Evolutionary conservation across 2,888 invertebrate genomes (phyloP), one percentile per base, ranked within the genome.

Genomic region (Tineola bisselliella): DNA sequence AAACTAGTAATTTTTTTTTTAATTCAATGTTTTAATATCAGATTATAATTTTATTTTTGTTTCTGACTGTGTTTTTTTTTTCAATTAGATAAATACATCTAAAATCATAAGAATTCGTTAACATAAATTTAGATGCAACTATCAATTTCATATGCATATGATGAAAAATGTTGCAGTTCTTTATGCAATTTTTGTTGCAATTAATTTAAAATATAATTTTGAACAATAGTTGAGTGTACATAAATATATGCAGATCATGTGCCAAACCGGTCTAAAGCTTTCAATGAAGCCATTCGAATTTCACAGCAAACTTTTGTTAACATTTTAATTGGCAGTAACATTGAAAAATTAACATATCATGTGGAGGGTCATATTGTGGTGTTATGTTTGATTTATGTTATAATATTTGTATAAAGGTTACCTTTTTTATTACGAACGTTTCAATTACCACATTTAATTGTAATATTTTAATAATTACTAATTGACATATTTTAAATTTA

Each of bases 281-380:
- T 68, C 70, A 75, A 81, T 79, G 72, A 75, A 76, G 72, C 71
- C 68, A 69, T 73, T 67, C 68, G 69, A 68, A 69, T 72, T 71
- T 70, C 67, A 67, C 33, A 68, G 64, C 69, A 61, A 18, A 68
- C 78, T 73, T 79, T 82, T 84, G 83, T 83, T 75, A 82, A 79
- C 80, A 76, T 76, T 81, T 80, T 82, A 82, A 82, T 83, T 81
- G 75, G 74, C 70, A 75, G 74, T 73, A 75, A 70, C 69, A 71
- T 71, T 65, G 67, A 65, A 62, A 67, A 69, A 77, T 81, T 79
- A 75, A 65, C 74, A 73, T 74, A 75, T 73, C n/a, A 74, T 69
- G 66, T 68, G 67, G 70, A 67, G 79, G 79, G 81, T 73, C 73
- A 72, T 59, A 65, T 10, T 19, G n/a, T 10, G 38, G 38, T 38